phyloP scores from a whole-genome alignment of 2,113 vertebrate genomes.

The Delphinapterus leucas region DNA sequence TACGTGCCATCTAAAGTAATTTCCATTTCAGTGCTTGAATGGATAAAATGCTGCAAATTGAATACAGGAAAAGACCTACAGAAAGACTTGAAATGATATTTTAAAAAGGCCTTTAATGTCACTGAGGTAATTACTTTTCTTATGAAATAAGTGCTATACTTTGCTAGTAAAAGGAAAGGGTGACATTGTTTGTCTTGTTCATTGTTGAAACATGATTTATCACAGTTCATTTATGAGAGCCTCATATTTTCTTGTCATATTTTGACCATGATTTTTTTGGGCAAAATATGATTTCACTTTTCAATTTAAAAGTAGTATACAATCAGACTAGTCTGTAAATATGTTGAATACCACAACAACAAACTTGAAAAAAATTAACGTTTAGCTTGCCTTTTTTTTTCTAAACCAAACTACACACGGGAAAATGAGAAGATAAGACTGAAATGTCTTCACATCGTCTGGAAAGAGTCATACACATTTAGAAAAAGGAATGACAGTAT shows the following conservation, averaged over 20 bases:
- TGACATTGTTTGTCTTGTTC: slow-evolving; percentile 48
- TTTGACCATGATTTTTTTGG: slow-evolving; percentile 60
- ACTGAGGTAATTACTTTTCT: slow-evolving; percentile 64
- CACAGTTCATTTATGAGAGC: slow-evolving; percentile 49
- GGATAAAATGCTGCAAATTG: slow-evolving; percentile 49
- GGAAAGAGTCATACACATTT: not conserved
- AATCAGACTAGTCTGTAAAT: not conserved
- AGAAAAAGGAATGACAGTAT: not conserved
- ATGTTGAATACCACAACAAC: not conserved
- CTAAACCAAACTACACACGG: not conserved
- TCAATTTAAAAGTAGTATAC: slow-evolving; percentile 30
- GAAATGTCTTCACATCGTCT: not conserved
- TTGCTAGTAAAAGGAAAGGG: slow-evolving; percentile 58
- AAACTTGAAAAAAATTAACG: slow-evolving; percentile 51
- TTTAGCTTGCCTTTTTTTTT: not conserved
- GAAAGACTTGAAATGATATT: slow-evolving; percentile 51
- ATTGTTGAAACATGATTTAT: slow-evolving; percentile 61
- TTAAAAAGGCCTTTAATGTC: slow-evolving; percentile 35
- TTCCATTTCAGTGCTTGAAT: slow-evolving; percentile 57
- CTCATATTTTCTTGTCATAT: slow-evolving; percentile 67
- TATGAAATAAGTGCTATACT: slow-evolving; percentile 41
- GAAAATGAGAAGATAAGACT: not conserved
- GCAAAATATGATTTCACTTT: slow-evolving; percentile 45
- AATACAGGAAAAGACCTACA: slow-evolving; percentile 51
- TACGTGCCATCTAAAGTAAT: slow-evolving; percentile 45